Conservation (phyloP, 2,888 invertebrate species). For the Coelopa pilipes region DNA sequence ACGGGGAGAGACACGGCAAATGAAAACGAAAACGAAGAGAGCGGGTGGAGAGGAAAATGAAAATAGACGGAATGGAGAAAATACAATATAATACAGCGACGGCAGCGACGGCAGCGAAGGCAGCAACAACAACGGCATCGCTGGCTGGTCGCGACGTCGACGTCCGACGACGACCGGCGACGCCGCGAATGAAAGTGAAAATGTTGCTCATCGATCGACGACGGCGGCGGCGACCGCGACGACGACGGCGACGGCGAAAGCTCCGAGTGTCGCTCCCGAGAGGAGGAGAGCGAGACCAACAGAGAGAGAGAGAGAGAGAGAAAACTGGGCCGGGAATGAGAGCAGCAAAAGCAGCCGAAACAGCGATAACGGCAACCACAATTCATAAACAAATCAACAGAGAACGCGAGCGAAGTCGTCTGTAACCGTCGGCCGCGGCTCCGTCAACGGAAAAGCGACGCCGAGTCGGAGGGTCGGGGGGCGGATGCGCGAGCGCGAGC, state of each 20-base stretch:
- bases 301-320: neutral
- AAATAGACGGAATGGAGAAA: too few relatives aligned
- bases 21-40: too few relatives aligned
- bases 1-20: too few relatives aligned
- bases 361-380: slow-evolving; percentile 14
- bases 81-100: neutral
- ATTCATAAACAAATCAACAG: neutral
- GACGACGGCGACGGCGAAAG: too few relatives aligned
- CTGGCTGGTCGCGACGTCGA: neutral
- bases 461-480: neutral
- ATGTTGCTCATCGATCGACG: slow-evolving; percentile 7
- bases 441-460: slow-evolving; percentile 1
- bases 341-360: slow-evolving; percentile 23
- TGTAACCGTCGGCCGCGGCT: slow-evolving; percentile 25
- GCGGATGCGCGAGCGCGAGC: slow-evolving; percentile 15
- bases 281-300: neutral
- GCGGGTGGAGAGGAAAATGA: too few relatives aligned
- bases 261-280: too few relatives aligned
- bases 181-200: slow-evolving; percentile 35
- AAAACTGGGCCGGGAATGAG: neutral
- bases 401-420: too few relatives aligned
- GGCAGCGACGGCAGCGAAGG: neutral
- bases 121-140: neutral
- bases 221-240: slow-evolving; percentile 2
- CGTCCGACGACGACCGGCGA: slow-evolving; percentile 13